Base-by-base conservation (phyloP, 1,140 invertebrate species). In the Trissolcus basalis region DNA sequence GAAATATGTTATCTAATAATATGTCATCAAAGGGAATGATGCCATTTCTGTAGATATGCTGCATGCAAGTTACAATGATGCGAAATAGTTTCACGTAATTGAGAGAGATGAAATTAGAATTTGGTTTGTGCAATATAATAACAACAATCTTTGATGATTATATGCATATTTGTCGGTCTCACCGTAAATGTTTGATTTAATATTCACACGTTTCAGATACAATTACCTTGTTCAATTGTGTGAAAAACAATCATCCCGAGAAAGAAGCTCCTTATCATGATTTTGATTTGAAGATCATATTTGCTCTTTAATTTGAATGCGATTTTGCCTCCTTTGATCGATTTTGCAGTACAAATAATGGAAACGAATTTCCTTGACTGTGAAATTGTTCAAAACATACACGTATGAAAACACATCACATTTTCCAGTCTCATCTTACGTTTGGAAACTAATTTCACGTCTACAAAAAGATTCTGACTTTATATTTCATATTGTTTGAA, bases 21-120 rank as follows among this genome's bases (percentile, higher is more conserved):
- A 10, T 49, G 41, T 64, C 43, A 48, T 50, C 53, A 65, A 55
- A 65, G 51, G n/a, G 35, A 64, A 65, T 32, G 53, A 33, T 65
- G 48, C 35, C 5, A 27, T 65, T 65, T 65, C 43, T 54, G 45
- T 15, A 65, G 32, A 43, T 56, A 56, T 16, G 35, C 53, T 49
- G 6, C 6, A 9, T 50, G 36, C 50, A 35, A 65, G 44, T 36
- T 56, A 67, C 54, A 58, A 58, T 50, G 44, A 67, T 58, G 36
- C 56, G 47, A 56, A 67, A 67, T 67, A 67, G 63, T 67, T 65
- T 65, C 35, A 43, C 16, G 33, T 65, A 65, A 65, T 65, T 65
- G 51, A 41, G 61, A 56, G 61, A 67, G 35, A 67, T 68, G 44
- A 68, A 68, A 68, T 58, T 68, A 68, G 63, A 35, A 50, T 58